Conservation (phyloP, 1,140 invertebrate genomes). For the Telenomus remus region DNA sequence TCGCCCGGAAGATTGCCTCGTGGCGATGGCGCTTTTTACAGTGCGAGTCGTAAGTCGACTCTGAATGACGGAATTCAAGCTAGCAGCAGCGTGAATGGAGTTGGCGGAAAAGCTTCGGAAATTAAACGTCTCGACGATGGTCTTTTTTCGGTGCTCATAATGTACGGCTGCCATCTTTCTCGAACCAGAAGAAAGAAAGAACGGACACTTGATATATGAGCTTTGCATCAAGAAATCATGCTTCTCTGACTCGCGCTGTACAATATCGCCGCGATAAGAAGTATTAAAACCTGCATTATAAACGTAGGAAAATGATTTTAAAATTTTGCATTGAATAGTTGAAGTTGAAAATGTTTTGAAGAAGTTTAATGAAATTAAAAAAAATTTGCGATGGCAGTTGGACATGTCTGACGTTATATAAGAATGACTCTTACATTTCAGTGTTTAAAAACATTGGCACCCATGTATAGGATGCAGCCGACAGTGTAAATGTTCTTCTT, state of each 20-base stretch:
- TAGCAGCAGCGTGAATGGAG: constrained; percentile 70
- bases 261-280: constrained; percentile 60
- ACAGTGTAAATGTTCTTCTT: constrained; percentile 49
- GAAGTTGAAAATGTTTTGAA: too few relatives aligned
- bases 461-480: constrained; percentile 25
- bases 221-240: constrained; percentile 49
- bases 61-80: constrained; percentile 72
- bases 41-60: constrained; percentile 64
- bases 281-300: constrained; percentile 54
- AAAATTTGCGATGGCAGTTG: neutral
- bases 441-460: constrained; percentile 17
- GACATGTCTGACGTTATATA: neutral
- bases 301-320: too few relatives aligned
- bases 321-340: too few relatives aligned
- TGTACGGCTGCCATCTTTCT: constrained; percentile 66
- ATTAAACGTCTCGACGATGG: constrained; percentile 74
- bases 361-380: too few relatives aligned
- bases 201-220: constrained; percentile 57
- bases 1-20: constrained; percentile 61
- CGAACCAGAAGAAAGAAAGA: constrained; percentile 48
- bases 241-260: constrained; percentile 46
- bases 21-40: constrained; percentile 60
- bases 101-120: constrained; percentile 74
- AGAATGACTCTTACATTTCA: constrained; percentile 1
- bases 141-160: constrained; percentile 71